These are phyloP conservation scores for Apocheima hispidaria DNA, from an alignment of 2,888 invertebrate species.

Conservation along the genomic window DNA sequence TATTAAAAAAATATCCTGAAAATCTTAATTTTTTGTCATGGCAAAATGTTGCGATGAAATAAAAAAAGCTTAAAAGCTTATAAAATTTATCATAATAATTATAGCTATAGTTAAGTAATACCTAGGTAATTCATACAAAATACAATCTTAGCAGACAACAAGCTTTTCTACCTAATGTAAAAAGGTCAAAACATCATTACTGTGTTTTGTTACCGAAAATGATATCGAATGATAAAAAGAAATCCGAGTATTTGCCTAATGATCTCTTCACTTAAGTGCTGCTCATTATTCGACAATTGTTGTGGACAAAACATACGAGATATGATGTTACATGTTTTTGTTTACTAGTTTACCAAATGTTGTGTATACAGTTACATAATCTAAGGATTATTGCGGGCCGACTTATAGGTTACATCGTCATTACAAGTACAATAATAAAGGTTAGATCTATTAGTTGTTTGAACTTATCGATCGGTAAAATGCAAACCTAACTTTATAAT, in stretches of 20 bases:
- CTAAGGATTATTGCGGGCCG: background rate
- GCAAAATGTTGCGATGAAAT: background rate
- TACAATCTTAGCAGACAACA: background rate
- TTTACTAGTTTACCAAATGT: constrained; percentile 27
- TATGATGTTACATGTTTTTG: constrained; percentile 26
- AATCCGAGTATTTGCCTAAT: constrained; percentile 22
- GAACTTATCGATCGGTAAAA: constrained; percentile 70
- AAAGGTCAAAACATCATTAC: constrained; percentile 15
- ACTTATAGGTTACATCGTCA: constrained; percentile 26
- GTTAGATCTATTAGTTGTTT: constrained; percentile 62
- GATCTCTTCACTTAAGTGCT: constrained; percentile 20
- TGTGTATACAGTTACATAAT: background rate
- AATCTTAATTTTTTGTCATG: background rate
- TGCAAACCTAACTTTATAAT: constrained; percentile 56
- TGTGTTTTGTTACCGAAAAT: constrained; percentile 22
- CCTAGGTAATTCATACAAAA: background rate
- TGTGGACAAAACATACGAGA: constrained; percentile 1
- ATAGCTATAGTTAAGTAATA: too few relatives aligned
- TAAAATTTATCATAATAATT: background rate
- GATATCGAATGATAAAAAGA: constrained; percentile 23
- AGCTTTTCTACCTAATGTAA: background rate
- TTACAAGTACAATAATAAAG: constrained; percentile 65
- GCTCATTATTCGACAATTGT: constrained; percentile 23
- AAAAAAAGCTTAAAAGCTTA: background rate
- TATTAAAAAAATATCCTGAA: background rate